Conservation (phyloP, 2,888 invertebrate species). For the Coelopa pilipes region DNA sequence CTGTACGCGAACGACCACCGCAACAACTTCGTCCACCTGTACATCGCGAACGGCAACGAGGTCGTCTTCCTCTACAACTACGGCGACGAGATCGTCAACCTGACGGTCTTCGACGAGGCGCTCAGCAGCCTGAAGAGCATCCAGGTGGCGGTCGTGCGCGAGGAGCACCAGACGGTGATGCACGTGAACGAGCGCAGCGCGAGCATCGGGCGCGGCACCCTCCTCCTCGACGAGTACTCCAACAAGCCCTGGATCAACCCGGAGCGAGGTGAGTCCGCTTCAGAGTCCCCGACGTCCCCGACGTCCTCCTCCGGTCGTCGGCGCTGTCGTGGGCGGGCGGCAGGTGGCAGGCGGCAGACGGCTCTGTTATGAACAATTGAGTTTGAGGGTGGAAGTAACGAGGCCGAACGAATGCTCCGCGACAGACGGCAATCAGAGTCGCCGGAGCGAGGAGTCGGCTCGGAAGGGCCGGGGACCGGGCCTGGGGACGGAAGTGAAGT, state of each 20-base stretch:
- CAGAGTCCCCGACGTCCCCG: no score
- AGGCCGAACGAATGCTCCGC: not conserved
- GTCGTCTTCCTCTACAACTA: slow-evolving; percentile 88
- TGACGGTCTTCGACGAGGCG: slow-evolving; percentile 79
- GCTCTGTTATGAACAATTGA: slow-evolving; percentile 31
- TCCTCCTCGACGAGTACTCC: slow-evolving; percentile 79
- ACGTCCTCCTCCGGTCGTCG: no score
- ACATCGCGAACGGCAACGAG: slow-evolving; percentile 81
- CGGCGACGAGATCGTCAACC: slow-evolving; percentile 81
- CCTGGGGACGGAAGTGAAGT: not conserved
- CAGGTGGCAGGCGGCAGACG: slow-evolving; percentile 16
- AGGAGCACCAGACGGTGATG: slow-evolving; percentile 77
- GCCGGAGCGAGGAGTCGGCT: not conserved
- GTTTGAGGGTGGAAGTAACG: slow-evolving; percentile 19
- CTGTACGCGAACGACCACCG: slow-evolving; percentile 92
- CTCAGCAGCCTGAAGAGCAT: slow-evolving; percentile 85
- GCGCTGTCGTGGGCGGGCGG: not conserved
- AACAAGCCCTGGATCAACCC: slow-evolving; percentile 89
- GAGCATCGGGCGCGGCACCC: slow-evolving; percentile 76
- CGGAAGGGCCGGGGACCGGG: not conserved
- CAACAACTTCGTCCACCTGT: slow-evolving; percentile 92
- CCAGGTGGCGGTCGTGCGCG: slow-evolving; percentile 86
- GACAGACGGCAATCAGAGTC: not conserved
- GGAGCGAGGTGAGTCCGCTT: slow-evolving; percentile 73
- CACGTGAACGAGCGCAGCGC: slow-evolving; percentile 83